Evolutionary conservation across 2,797 vertebrate species (phyloP).

Genomic region (Moxostoma hubbsi): DNA sequence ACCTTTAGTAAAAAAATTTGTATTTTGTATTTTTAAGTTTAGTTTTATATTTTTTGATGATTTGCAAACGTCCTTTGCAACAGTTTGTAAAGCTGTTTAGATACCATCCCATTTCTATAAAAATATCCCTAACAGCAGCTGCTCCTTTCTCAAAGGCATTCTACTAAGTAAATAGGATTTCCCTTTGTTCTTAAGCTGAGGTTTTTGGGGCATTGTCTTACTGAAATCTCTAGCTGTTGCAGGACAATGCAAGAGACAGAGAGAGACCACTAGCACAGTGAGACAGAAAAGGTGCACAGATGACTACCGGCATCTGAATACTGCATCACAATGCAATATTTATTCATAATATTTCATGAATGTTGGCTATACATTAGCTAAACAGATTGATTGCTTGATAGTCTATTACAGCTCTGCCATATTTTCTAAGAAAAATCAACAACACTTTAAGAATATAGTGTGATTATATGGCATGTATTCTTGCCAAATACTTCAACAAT

Average conservation of each 20-base stretch:
- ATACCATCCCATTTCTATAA: neutral
- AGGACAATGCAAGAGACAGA: neutral
- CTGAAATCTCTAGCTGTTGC: constrained; percentile 21
- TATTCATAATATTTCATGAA: neutral
- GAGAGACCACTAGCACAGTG: constrained; percentile 2
- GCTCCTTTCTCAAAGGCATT: constrained; percentile 13
- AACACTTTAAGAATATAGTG: too few relatives aligned
- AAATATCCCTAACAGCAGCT: constrained; percentile 17
- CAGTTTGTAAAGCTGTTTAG: constrained; percentile 13
- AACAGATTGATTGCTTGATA: neutral
- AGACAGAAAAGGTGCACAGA: constrained; percentile 25
- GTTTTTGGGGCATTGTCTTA: constrained; percentile 26
- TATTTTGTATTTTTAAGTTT: too few relatives aligned
- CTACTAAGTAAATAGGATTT: constrained; percentile 17
- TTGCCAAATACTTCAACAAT: too few relatives aligned
- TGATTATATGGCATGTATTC: neutral
- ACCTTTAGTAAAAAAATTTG: too few relatives aligned
- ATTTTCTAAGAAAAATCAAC: too few relatives aligned
- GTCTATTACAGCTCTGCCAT: too few relatives aligned
- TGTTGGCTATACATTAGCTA: neutral
- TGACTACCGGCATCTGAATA: constrained; percentile 33
- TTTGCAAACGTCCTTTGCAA: neutral
- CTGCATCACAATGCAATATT: constrained; percentile 23
- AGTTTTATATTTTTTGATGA: neutral
- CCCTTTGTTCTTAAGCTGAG: constrained; percentile 33